Percentiles rank a stretch among this genome's conserved stretches.
Conservation (phyloP, 2,113 vertebrate species). For the Callaeas wilsoni region DNA sequence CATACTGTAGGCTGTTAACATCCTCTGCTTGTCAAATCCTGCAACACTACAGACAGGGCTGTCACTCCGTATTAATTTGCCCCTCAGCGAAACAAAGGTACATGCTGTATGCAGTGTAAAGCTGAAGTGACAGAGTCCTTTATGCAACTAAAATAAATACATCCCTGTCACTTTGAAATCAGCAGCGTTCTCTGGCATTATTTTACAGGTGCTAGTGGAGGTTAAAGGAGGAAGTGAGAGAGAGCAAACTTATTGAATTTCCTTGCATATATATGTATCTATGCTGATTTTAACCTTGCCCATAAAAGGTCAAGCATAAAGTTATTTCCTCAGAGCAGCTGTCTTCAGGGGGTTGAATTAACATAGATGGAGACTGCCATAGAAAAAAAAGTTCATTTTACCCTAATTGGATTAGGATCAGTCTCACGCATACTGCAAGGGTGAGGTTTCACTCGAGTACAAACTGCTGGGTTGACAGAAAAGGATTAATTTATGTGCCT, state of each 20-base stretch:
- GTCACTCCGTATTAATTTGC: constrained; percentile 18
- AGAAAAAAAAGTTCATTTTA: constrained; percentile 67
- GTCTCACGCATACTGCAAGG: constrained; percentile 49
- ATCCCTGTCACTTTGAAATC: constrained; percentile 48
- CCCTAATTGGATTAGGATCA: constrained; percentile 75
- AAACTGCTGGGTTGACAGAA: constrained; percentile 79
- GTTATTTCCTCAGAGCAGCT: constrained; percentile 60
- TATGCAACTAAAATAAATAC: constrained; percentile 52
- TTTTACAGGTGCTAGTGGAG: neutral
- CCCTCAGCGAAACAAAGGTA: constrained; percentile 48
- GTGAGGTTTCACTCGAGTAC: constrained; percentile 63
- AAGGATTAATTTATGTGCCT: constrained; percentile 87
- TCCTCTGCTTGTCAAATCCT: constrained; percentile 28
- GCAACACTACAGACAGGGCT: neutral
- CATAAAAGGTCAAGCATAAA: constrained; percentile 63
- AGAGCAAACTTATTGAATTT: constrained; percentile 40
- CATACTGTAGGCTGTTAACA: constrained; percentile 1
- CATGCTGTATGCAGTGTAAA: neutral
- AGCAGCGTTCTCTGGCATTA: neutral
- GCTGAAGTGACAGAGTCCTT: constrained; percentile 35
- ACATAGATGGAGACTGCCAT: constrained; percentile 34
- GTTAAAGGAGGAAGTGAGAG: constrained; percentile 1
- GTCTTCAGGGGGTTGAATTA: constrained; percentile 60
- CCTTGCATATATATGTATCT: neutral
- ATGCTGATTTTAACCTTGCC: constrained; percentile 61